Percentiles rank a stretch among this genome's conserved stretches.
Evolutionary conservation across 2,888 invertebrate species (phyloP).

Genomic region (Macropis europaea): DNA sequence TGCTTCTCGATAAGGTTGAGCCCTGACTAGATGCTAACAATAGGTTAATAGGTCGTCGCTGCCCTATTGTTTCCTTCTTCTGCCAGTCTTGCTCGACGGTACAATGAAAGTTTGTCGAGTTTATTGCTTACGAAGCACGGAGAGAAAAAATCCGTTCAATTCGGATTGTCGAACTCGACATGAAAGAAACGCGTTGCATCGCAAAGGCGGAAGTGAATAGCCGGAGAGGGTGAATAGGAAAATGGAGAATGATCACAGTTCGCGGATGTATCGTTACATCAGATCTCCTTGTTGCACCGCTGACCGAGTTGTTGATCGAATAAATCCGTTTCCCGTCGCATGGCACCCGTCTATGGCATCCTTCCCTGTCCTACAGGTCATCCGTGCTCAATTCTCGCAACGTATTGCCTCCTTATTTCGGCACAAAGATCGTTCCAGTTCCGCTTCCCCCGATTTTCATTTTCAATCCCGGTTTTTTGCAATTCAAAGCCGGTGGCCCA

Average conservation of each 20-base stretch:
- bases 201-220: not conserved
- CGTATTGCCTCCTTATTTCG: conserved; percentile 38
- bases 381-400: conserved; percentile 28
- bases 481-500: conserved; percentile 36
- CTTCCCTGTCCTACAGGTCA: conserved; percentile 21
- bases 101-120: not conserved
- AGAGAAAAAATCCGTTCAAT: not conserved
- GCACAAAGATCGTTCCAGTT: conserved; percentile 14
- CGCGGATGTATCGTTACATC: conserved; percentile 12
- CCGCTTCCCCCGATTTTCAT: conserved; percentile 34
- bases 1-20: conserved; percentile 8
- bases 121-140: not conserved
- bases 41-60: conserved; percentile 21
- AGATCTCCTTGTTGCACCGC: conserved; percentile 2
- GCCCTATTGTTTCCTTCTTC: conserved; percentile 24
- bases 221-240: conserved; percentile 17
- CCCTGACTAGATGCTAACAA: conserved; percentile 12
- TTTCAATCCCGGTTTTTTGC: conserved; percentile 40
- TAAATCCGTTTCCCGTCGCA: conserved; percentile 42
- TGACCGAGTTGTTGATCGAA: conserved; percentile 35
- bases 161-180: conserved; percentile 3
- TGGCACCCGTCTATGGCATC: not conserved
- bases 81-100: not conserved
- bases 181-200: conserved; percentile 14
- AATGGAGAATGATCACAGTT: conserved; percentile 5